Evolutionary conservation across 2,113 vertebrate genomes (phyloP).

Genomic region (Caretta caretta): DNA sequence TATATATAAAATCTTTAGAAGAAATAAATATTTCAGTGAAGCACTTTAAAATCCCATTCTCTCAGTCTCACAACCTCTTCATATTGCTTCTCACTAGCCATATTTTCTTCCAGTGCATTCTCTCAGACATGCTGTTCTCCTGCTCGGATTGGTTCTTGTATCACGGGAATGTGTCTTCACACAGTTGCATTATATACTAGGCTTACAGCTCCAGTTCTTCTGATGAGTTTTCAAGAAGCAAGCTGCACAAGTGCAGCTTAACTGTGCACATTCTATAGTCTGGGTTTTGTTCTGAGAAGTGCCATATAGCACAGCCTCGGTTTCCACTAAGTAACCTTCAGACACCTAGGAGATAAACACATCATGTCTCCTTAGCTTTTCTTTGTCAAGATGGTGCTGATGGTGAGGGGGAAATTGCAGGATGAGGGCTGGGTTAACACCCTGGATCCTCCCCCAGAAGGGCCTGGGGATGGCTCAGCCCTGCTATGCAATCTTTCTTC

Average conservation of each 20-base stretch:
- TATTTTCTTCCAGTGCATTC: neutral
- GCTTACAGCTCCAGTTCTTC: neutral
- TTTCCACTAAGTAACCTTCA: neutral
- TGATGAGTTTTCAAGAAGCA: neutral
- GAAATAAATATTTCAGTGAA: neutral
- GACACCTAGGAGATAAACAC: too few relatives aligned
- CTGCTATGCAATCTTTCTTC: too few relatives aligned
- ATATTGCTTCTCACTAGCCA: neutral
- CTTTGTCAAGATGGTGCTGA: neutral
- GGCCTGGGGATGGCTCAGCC: neutral
- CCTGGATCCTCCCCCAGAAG: neutral
- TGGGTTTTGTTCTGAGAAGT: too few relatives aligned
- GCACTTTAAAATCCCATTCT: neutral
- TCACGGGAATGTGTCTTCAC: neutral
- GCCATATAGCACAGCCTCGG: neutral
- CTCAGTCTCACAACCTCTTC: neutral
- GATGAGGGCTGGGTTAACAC: neutral
- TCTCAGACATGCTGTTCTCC: rapidly evolving
- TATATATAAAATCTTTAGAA: neutral
- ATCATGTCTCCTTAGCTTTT: neutral
- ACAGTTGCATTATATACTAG: neutral
- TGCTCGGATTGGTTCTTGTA: neutral
- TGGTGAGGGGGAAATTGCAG: neutral
- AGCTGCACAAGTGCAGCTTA: neutral
- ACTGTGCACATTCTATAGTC: too few relatives aligned